Evolutionary conservation across 2,113 vertebrate genomes (phyloP).

Genomic region (Noctilio leporinus): DNA sequence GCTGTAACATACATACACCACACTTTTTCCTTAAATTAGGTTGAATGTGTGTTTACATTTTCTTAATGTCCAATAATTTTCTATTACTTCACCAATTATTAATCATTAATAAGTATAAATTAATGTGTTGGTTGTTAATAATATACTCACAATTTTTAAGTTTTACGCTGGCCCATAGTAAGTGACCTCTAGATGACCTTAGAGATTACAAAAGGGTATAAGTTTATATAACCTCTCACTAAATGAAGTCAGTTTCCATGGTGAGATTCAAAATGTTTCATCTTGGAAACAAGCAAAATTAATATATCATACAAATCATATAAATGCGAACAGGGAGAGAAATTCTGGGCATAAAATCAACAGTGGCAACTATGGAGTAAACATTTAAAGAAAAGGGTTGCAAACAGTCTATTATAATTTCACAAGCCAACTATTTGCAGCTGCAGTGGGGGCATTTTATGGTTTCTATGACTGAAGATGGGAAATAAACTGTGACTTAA

Average conservation of each 20-base stretch:
- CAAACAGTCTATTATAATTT: not conserved
- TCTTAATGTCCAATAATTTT: not conserved
- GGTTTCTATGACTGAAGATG: not conserved
- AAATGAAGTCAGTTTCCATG: not conserved
- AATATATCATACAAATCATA: not conserved
- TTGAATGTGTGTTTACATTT: not conserved
- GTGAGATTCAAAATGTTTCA: not conserved
- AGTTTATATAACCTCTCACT: not conserved
- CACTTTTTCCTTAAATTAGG: not conserved
- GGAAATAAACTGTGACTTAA: not conserved
- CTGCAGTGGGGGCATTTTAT: not conserved
- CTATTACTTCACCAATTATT: not conserved
- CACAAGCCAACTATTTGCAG: not conserved
- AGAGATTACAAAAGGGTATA: not conserved
- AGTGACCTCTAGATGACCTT: not conserved
- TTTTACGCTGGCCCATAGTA: not conserved
- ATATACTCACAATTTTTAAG: not conserved
- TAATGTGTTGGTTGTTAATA: not conserved
- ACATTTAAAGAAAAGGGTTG: slow-evolving; percentile 19
- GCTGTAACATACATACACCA: too few species aligned
- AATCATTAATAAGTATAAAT: not conserved
- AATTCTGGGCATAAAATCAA: slow-evolving; percentile 27
- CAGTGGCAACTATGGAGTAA: slow-evolving; percentile 13
- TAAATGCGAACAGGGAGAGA: not conserved
- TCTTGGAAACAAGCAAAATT: not conserved